phyloP scores from a whole-genome alignment of 1,140 invertebrate species.

The Luehdorfia chinensis region DNA sequence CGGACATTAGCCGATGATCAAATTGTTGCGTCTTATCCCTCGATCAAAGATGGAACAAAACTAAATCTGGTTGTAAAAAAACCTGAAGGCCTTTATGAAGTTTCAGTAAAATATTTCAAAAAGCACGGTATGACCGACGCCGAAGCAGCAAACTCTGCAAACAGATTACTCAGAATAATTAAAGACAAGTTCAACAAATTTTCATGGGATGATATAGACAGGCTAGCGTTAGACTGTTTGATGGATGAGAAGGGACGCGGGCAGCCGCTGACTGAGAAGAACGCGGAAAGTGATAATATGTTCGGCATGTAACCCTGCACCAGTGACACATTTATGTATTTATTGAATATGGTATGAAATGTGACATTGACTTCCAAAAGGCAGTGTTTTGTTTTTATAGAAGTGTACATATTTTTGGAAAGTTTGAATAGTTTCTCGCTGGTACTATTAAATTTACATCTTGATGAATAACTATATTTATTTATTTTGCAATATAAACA shows the following conservation, averaged over 20 bases:
- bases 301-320: slow-evolving; percentile 40
- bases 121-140: slow-evolving; percentile 50
- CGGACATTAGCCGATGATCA: slow-evolving; percentile 57
- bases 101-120: slow-evolving; percentile 52
- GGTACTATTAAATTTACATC: too few relatives aligned
- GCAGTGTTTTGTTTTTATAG: background rate
- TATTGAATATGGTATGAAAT: background rate
- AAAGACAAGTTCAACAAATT: slow-evolving; percentile 59
- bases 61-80: slow-evolving; percentile 63
- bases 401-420: background rate
- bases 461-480: too few relatives aligned
- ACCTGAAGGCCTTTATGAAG: slow-evolving; percentile 52
- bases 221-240: slow-evolving; percentile 40
- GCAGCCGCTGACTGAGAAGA: slow-evolving; percentile 20
- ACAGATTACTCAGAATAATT: slow-evolving; percentile 37
- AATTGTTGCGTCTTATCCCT: slow-evolving; percentile 47
- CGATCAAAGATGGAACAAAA: slow-evolving; percentile 65
- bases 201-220: slow-evolving; percentile 68
- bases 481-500: too few relatives aligned
- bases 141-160: slow-evolving; percentile 43
- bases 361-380: background rate
- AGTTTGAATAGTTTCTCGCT: background rate
- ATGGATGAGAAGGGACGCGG: slow-evolving; percentile 35
- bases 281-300: slow-evolving; percentile 36
- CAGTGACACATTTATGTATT: background rate